Evolutionary conservation across 2,797 vertebrate species (phyloP).

Genomic region (Coranthus polyacanthus): DNA sequence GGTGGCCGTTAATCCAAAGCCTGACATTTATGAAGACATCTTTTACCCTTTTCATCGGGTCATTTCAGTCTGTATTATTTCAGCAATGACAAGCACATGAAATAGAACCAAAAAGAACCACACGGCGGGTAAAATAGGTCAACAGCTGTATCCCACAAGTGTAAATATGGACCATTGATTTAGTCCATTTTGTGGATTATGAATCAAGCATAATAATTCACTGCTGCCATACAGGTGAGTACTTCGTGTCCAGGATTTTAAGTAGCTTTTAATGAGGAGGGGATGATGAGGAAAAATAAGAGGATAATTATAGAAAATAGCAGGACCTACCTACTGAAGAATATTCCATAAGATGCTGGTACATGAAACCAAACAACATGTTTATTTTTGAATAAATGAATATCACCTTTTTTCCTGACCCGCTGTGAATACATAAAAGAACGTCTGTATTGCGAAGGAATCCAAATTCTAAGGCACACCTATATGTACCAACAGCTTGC

Average conservation of each 20-base stretch:
- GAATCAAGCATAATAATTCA: slow-evolving; percentile 49
- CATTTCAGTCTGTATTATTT: slow-evolving; percentile 16
- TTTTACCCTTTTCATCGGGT: slow-evolving; percentile 41
- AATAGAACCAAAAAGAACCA: slow-evolving; percentile 2
- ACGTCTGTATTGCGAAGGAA: slow-evolving; percentile 31
- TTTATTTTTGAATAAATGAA: slow-evolving; percentile 62
- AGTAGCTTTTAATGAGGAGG: slow-evolving; percentile 34
- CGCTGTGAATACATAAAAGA: slow-evolving; percentile 48
- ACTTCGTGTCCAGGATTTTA: slow-evolving; percentile 30
- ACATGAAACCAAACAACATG: slow-evolving; percentile 34
- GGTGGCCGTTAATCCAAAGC: slow-evolving; percentile 25
- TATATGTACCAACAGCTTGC: slow-evolving; percentile 54
- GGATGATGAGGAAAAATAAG: slow-evolving; percentile 15
- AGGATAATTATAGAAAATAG: slow-evolving; percentile 15
- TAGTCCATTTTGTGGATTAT: slow-evolving; percentile 43
- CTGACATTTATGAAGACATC: slow-evolving; percentile 31
- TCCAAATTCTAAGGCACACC: slow-evolving; percentile 59
- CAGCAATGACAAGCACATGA: slow-evolving; percentile 15
- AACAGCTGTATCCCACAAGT: slow-evolving; percentile 28
- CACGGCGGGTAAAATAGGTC: too few relatives aligned
- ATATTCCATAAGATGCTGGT: slow-evolving; percentile 38
- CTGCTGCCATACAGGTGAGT: slow-evolving; percentile 43
- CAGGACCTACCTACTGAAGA: not conserved
- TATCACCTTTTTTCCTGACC: slow-evolving; percentile 36
- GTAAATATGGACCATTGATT: slow-evolving; percentile 25